These are phyloP conservation scores for Galeopsomyia nigrocyanea DNA, from an alignment of 2,888 invertebrate genomes.

Conservation along the genomic window DNA sequence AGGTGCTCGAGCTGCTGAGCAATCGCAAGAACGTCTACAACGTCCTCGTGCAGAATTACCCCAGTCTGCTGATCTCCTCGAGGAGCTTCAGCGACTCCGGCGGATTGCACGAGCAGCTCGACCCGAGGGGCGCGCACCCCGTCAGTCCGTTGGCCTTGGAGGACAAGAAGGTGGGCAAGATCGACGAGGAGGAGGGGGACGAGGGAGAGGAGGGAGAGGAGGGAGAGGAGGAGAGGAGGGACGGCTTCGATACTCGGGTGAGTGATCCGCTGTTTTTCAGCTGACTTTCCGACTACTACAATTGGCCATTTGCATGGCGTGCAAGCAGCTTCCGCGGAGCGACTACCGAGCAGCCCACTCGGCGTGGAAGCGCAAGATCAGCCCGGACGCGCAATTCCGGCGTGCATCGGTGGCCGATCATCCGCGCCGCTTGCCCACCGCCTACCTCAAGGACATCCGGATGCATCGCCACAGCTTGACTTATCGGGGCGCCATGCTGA, in stretches of 20 bases:
- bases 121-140: constrained; percentile 60
- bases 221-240: constrained; percentile 41
- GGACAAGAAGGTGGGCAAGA: not conserved
- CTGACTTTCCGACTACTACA: no score
- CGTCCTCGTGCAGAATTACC: constrained; percentile 81
- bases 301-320: no score
- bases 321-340: not conserved
- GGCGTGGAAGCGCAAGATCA: constrained; percentile 62
- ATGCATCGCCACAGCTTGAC: constrained; percentile 85
- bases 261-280: not conserved
- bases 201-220: not conserved
- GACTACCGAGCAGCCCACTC: constrained; percentile 58
- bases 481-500: constrained; percentile 88
- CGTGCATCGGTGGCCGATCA: constrained; percentile 66
- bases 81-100: constrained; percentile 81
- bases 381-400: constrained; percentile 65
- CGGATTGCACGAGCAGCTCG: constrained; percentile 69
- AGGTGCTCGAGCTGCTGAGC: constrained; percentile 81
- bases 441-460: constrained; percentile 80
- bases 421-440: constrained; percentile 70
- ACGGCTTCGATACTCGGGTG: not conserved
- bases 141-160: constrained; percentile 61
- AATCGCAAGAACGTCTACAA: constrained; percentile 79
- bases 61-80: constrained; percentile 79
- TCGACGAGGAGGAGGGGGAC: constrained; percentile 33